Conservation (phyloP, 2,113 vertebrate species). For the Gymnobelideus leadbeateri region DNA sequence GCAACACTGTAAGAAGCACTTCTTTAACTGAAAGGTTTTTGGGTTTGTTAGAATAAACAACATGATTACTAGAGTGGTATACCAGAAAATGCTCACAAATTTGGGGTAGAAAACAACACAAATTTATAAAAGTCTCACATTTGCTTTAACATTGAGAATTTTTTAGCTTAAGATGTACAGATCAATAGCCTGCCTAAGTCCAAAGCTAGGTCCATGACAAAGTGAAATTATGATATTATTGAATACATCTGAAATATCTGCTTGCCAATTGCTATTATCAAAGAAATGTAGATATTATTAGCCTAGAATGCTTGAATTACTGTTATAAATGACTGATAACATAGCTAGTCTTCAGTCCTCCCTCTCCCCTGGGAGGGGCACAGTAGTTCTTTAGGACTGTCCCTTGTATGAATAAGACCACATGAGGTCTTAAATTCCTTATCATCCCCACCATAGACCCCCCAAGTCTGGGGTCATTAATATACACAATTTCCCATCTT, state of each 20-base stretch:
- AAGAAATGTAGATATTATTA: not conserved
- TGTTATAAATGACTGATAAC: not conserved
- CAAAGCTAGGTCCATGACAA: not conserved
- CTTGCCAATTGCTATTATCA: not conserved
- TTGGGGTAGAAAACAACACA: not conserved
- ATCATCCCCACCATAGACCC: not conserved
- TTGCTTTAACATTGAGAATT: not conserved
- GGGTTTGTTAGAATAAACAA: not conserved
- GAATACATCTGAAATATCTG: not conserved
- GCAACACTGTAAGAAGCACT: constrained; percentile 29
- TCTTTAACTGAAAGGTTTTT: constrained; percentile 31
- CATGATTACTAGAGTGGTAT: not conserved
- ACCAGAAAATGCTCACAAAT: not conserved
- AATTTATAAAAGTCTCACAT: not conserved
- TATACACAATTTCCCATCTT: not conserved
- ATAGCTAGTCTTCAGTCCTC: not conserved
- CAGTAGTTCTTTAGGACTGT: not conserved
- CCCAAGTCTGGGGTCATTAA: not conserved
- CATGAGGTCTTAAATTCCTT: not conserved
- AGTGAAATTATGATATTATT: not conserved
- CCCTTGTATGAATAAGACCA: not conserved
- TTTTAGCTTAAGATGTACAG: not conserved
- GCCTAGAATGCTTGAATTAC: not conserved
- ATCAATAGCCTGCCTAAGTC: not conserved
- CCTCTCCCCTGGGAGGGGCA: not conserved